These are phyloP conservation scores for Melanerpes aurifrons DNA, from an alignment of 2,113 vertebrate species.

Conservation along the genomic window DNA sequence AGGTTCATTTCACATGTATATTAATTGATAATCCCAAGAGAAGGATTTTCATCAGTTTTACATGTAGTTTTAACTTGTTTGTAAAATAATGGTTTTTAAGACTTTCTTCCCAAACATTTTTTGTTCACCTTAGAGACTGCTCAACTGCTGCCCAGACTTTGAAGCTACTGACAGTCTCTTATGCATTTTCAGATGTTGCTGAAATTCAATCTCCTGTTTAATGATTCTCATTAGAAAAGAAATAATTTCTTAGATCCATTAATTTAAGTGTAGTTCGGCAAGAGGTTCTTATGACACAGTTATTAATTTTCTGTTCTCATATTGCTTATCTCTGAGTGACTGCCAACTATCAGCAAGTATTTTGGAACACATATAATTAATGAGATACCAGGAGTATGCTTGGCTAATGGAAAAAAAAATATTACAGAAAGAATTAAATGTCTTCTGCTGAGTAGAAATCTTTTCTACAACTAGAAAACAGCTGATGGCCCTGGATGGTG, in stretches of 20 bases:
- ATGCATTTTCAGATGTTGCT: neutral
- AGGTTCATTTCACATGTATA: neutral
- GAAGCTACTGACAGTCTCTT: neutral
- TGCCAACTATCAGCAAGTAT: neutral
- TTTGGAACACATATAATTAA: neutral
- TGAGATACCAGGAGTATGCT: neutral
- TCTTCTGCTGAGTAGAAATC: neutral
- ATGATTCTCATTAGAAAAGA: slow-evolving; percentile 13
- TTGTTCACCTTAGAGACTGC: neutral
- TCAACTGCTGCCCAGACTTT: neutral
- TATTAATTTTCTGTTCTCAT: neutral
- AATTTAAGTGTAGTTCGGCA: slow-evolving; percentile 32
- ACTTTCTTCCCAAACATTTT: neutral
- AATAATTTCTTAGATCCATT: neutral
- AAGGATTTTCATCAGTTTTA: neutral
- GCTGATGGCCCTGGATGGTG: neutral
- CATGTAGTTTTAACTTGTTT: neutral
- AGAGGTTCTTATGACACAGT: neutral
- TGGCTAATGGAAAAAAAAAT: neutral
- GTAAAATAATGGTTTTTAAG: neutral
- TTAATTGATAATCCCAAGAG: neutral
- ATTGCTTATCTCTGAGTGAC: slow-evolving; percentile 8
- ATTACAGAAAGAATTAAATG: neutral
- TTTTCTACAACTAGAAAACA: neutral
- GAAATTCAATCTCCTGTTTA: slow-evolving; percentile 10